Percentiles rank a stretch among this genome's conserved stretches.
Evolutionary conservation across 23 tunicate genomes (phyloP).

Genomic region (Halocynthia roretzi): DNA sequence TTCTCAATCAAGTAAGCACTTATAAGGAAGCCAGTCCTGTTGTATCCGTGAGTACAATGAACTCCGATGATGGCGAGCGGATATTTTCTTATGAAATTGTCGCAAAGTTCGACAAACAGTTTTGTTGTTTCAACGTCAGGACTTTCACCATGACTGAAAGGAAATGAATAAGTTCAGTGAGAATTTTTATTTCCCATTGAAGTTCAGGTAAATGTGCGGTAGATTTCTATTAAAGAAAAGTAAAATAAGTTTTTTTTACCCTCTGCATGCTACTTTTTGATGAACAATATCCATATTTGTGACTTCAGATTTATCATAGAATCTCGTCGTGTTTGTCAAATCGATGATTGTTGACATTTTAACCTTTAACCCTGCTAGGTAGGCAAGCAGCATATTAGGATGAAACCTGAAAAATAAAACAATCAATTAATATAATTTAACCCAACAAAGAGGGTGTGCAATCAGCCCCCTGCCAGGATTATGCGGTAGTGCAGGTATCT

Average conservation of each 20-base stretch:
- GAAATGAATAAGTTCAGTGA: background rate
- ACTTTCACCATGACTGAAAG: conserved; percentile 84
- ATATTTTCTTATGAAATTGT: conserved; percentile 41
- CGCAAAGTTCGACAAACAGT: conserved; percentile 66
- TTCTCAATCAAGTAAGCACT: conserved; percentile 91
- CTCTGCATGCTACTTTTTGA: conserved; percentile 86
- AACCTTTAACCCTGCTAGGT: conserved; percentile 54
- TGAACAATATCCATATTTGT: conserved; percentile 48
- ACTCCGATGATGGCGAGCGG: conserved; percentile 75
- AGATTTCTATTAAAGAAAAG: background rate
- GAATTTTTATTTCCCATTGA: too few relatives aligned
- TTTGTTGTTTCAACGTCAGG: conserved; percentile 75
- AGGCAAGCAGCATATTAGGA: conserved; percentile 89
- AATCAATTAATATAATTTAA: too few relatives aligned
- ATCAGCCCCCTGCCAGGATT: too few relatives aligned
- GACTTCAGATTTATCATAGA: conserved; percentile 56
- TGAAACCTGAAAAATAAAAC: conserved; percentile 55
- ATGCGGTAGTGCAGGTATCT: too few relatives aligned
- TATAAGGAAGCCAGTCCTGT: conserved; percentile 90
- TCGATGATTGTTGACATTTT: conserved; percentile 69
- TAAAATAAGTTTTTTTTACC: conserved; percentile 32
- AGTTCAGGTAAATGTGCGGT: too few relatives aligned
- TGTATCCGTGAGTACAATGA: conserved; percentile 97
- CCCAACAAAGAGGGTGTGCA: too few relatives aligned
- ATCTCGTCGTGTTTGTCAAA: conserved; percentile 85